These are phyloP conservation scores for Tolypeutes matacus DNA, from an alignment of 2,797 vertebrate species.

Conservation along the genomic window DNA sequence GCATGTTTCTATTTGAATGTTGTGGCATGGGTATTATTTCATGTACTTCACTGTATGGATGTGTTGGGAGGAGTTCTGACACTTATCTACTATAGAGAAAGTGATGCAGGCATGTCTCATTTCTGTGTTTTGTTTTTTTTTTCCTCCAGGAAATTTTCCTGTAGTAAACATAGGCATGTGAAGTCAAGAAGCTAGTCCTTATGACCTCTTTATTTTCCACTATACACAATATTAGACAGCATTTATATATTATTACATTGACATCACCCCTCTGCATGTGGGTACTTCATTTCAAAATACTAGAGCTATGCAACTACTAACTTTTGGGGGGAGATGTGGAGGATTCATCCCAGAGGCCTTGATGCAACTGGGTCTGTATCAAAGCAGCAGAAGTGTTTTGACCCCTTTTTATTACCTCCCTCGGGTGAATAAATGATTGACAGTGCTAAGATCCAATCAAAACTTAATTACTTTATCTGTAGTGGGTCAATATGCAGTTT, in stretches of 20 bases:
- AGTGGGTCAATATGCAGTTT: background rate
- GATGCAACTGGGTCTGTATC: background rate
- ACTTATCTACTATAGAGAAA: background rate
- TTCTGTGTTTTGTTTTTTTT: background rate
- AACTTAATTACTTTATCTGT: background rate
- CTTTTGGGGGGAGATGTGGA: background rate
- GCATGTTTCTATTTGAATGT: background rate
- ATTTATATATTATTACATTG: background rate
- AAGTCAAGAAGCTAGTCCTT: background rate
- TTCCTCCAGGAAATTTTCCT: background rate
- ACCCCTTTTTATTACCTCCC: background rate
- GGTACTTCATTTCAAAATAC: conserved; percentile 26
- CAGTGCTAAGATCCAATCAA: conserved; percentile 20
- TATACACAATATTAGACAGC: background rate
- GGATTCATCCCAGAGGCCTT: background rate
- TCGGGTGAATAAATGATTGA: background rate
- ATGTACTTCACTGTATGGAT: background rate
- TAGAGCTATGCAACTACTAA: background rate
- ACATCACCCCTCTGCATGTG: background rate
- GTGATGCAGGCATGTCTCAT: background rate
- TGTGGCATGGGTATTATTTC: background rate
- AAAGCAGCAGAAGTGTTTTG: background rate
- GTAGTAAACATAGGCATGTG: background rate
- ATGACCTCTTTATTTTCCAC: background rate
- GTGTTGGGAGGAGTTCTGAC: background rate